Evolutionary conservation across 2,888 invertebrate species (phyloP).

Genomic region (Zele albiditarsus): DNA sequence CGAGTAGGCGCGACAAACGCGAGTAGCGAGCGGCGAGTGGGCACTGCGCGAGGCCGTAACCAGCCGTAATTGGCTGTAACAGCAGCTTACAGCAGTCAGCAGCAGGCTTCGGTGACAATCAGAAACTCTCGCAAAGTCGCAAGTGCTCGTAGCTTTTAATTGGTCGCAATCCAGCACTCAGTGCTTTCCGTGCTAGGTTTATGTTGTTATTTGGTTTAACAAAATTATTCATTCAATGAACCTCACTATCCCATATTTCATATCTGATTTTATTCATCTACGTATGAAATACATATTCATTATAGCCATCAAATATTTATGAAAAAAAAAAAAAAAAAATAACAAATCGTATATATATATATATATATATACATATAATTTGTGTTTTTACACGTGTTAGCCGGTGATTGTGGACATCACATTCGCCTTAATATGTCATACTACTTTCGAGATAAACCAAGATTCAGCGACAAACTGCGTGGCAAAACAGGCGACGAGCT

Average conservation of each 20-base stretch:
- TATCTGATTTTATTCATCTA: background rate
- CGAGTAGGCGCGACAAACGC: no score
- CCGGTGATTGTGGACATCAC: background rate
- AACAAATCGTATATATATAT: background rate
- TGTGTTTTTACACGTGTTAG: constrained; percentile 18
- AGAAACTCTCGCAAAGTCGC: no score
- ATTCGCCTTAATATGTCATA: constrained; percentile 62
- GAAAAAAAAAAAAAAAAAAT: constrained; percentile 2
- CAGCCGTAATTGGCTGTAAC: no score
- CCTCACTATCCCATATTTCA: background rate
- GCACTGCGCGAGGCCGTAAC: no score
- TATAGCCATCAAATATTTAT: background rate
- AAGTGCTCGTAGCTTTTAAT: no score
- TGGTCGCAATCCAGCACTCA: background rate
- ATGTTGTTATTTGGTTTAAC: background rate
- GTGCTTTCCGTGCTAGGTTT: background rate
- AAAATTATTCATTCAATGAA: background rate
- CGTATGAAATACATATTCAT: background rate
- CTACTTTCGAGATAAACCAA: constrained; percentile 68
- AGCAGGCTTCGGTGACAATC: no score
- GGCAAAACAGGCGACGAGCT: constrained; percentile 67
- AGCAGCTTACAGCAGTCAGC: no score
- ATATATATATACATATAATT: background rate
- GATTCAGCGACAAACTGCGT: constrained; percentile 64
- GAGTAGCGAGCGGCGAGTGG: no score